Percentiles rank a stretch among this genome's conserved stretches.
Conservation (phyloP, 2,113 vertebrate species). For the Sapayoa aenigma region DNA sequence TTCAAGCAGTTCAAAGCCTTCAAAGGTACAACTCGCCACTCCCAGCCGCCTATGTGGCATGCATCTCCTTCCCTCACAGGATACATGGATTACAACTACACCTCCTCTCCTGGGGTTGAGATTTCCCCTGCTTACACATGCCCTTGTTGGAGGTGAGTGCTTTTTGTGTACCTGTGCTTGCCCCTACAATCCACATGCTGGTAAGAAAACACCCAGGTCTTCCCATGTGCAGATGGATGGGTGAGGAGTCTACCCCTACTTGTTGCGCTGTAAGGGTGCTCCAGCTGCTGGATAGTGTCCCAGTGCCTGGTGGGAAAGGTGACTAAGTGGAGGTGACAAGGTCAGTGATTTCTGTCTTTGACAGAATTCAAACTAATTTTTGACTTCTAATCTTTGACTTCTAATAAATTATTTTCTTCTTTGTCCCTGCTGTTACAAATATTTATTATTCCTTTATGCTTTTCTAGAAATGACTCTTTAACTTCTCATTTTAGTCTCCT, state of each 20-base stretch:
- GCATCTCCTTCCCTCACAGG: background rate
- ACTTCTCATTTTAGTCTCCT: background rate
- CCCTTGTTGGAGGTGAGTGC: background rate
- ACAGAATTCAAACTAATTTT: background rate
- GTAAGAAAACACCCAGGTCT: background rate
- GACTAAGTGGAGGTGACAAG: background rate
- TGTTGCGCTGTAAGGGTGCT: rapidly evolving
- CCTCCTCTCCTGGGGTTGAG: background rate
- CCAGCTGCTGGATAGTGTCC: background rate
- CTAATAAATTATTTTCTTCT: background rate
- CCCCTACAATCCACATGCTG: background rate
- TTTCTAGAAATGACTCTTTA: background rate
- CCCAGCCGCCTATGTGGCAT: too few species aligned
- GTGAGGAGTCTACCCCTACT: rapidly evolving
- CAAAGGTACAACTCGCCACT: background rate
- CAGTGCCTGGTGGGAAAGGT: background rate
- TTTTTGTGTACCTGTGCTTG: background rate
- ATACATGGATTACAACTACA: background rate
- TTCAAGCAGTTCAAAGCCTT: background rate
- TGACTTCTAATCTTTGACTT: background rate
- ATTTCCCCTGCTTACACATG: background rate
- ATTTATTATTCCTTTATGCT: background rate
- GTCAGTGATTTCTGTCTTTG: background rate
- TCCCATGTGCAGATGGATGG: rapidly evolving
- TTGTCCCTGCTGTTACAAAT: background rate